Conservation (phyloP, 2,888 invertebrate species). For the Rotaria socialis region DNA sequence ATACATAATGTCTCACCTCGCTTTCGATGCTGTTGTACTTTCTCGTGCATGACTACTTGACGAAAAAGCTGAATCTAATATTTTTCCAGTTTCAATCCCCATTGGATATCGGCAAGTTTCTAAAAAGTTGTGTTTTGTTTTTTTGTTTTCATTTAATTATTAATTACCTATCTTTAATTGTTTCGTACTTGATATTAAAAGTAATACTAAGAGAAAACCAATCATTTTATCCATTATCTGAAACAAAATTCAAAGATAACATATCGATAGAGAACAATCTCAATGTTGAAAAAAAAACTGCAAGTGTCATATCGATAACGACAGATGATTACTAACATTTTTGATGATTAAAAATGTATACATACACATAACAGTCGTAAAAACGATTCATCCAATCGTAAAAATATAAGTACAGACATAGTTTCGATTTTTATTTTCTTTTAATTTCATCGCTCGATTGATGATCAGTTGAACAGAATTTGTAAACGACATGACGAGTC, state of each 20-base stretch:
- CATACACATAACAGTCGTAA: background rate
- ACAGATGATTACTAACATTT: background rate
- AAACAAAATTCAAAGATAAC: background rate
- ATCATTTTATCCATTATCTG: background rate
- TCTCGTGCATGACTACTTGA: constrained; percentile 67
- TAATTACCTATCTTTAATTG: background rate
- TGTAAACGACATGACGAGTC: background rate
- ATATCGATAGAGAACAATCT: no score
- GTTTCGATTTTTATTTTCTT: constrained; percentile 10
- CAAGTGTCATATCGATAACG: no score
- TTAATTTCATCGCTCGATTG: background rate
- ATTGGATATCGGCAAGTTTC: constrained; percentile 69
- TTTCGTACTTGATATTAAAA: background rate
- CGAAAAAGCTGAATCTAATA: constrained; percentile 74
- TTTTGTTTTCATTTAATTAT: background rate
- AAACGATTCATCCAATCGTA: background rate
- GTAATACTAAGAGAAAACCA: background rate
- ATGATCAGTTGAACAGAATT: background rate
- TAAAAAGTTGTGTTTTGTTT: background rate
- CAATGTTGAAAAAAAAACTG: no score
- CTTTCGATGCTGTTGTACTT: constrained; percentile 59
- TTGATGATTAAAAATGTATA: background rate
- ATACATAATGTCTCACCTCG: constrained; percentile 60
- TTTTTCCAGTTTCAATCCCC: constrained; percentile 78
- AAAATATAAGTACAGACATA: background rate